Evolutionary conservation across 2,888 invertebrate species (phyloP).

Genomic region (Conops quadrifasciatus): DNA sequence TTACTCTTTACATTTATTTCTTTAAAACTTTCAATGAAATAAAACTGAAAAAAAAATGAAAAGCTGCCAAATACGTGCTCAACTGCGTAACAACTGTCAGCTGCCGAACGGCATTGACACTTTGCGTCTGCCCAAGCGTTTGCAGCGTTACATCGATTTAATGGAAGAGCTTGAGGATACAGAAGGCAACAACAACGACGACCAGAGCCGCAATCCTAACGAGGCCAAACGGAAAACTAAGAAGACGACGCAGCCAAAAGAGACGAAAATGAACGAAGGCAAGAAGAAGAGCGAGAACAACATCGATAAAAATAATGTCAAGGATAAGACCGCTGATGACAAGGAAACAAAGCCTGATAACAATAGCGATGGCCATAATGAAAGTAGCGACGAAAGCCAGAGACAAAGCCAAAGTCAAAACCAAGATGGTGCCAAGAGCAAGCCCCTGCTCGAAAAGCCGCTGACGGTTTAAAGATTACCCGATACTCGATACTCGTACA

Average conservation of each 20-base stretch:
- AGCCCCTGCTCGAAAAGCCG: neutral
- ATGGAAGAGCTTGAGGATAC: constrained; percentile 68
- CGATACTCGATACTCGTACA: no score
- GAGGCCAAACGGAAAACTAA: no score
- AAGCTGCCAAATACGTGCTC: constrained; percentile 74
- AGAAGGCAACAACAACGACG: constrained; percentile 33
- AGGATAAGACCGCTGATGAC: constrained; percentile 30
- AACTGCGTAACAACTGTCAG: constrained; percentile 74
- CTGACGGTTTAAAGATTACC: constrained; percentile 9
- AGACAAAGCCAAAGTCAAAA: constrained; percentile 32
- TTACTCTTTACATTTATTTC: no score
- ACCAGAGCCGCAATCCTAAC: neutral
- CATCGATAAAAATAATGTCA: constrained; percentile 33
- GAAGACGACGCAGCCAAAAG: constrained; percentile 28
- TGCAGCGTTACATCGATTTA: constrained; percentile 79
- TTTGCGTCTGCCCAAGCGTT: constrained; percentile 72
- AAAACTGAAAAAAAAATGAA: neutral
- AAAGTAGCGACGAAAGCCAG: constrained; percentile 24
- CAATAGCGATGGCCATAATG: constrained; percentile 12
- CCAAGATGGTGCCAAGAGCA: constrained; percentile 18
- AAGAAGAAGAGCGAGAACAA: neutral
- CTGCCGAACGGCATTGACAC: constrained; percentile 78
- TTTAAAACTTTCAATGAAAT: neutral
- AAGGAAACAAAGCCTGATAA: neutral
- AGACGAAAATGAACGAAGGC: constrained; percentile 10